These are phyloP conservation scores for Drosophila saltans DNA, from an alignment of 1,140 invertebrate genomes.

Conservation along the genomic window DNA sequence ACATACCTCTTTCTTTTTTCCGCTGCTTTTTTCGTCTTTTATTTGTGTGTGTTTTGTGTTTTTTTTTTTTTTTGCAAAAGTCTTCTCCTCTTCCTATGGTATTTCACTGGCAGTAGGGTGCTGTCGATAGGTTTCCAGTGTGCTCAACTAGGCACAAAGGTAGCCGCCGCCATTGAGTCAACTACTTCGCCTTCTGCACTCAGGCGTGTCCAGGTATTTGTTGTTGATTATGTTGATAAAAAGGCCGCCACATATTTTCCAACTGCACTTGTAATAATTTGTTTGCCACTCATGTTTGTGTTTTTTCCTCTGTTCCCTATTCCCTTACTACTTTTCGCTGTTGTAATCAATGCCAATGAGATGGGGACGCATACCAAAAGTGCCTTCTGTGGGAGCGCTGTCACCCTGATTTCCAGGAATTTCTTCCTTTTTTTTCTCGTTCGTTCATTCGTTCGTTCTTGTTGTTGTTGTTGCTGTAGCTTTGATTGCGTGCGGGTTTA, in stretches of 20 bases:
- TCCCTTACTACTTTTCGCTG: background rate
- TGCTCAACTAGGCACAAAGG: conserved; percentile 47
- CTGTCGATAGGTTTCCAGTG: conserved; percentile 55
- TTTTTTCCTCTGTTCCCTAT: conserved; percentile 16
- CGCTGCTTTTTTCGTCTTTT: background rate
- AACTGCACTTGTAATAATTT: conserved; percentile 80
- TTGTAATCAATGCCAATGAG: conserved; percentile 73
- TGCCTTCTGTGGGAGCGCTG: conserved; percentile 65
- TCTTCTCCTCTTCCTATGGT: background rate
- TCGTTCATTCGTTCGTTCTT: background rate
- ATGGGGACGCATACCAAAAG: conserved; percentile 55
- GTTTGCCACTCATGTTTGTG: conserved; percentile 73
- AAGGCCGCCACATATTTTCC: conserved; percentile 74
- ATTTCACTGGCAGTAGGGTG: conserved; percentile 33
- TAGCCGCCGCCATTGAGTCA: conserved; percentile 32
- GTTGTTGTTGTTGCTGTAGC: background rate
- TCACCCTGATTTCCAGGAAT: conserved; percentile 68
- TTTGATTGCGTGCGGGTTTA: conserved; percentile 64
- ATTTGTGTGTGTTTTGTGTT: conserved; percentile 1
- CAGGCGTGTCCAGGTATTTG: conserved; percentile 79
- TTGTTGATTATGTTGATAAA: conserved; percentile 80
- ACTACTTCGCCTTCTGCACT: conserved; percentile 47
- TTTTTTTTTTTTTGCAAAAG: background rate
- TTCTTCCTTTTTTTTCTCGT: conserved; percentile 16
- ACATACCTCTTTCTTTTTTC: conserved; percentile 13